phyloP scores from a whole-genome alignment of 37 sponge, comb jelly and placozoan genomes.

The Mnemiopsis leidyi region DNA sequence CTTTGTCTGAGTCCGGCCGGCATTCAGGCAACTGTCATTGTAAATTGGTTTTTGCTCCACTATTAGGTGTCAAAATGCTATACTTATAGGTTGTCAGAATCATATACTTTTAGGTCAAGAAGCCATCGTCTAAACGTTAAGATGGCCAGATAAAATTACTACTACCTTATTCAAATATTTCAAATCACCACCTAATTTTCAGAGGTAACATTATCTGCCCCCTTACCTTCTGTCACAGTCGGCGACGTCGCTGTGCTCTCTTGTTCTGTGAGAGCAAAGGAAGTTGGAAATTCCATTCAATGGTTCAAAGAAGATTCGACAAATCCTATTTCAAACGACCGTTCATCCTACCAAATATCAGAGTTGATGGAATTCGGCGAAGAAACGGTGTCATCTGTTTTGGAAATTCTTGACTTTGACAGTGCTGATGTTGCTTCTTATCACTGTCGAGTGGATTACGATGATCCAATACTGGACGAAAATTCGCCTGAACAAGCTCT shows the following conservation, averaged over 20 bases:
- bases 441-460: neutral
- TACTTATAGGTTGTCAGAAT: too few species aligned
- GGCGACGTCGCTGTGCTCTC: neutral
- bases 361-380: neutral
- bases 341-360: neutral
- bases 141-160: too few species aligned
- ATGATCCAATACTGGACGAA: constrained; percentile 17
- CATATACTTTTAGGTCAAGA: too few species aligned
- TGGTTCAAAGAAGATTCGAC: neutral
- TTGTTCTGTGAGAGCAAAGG: neutral
- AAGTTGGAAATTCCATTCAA: neutral
- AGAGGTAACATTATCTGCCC: neutral
- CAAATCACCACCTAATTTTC: neutral
- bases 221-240: neutral
- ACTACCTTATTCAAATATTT: too few species aligned
- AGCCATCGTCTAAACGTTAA: too few species aligned
- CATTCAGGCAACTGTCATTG: too few species aligned
- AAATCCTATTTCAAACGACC: neutral
- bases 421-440: neutral
- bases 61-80: too few species aligned
- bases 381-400: neutral
- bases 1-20: too few species aligned
- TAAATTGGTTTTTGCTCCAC: too few species aligned
- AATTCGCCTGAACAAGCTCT: neutral
- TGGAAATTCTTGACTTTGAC: neutral